Evolutionary conservation across 2,888 invertebrate genomes (phyloP).

Genomic region (Hartigia nigra): DNA sequence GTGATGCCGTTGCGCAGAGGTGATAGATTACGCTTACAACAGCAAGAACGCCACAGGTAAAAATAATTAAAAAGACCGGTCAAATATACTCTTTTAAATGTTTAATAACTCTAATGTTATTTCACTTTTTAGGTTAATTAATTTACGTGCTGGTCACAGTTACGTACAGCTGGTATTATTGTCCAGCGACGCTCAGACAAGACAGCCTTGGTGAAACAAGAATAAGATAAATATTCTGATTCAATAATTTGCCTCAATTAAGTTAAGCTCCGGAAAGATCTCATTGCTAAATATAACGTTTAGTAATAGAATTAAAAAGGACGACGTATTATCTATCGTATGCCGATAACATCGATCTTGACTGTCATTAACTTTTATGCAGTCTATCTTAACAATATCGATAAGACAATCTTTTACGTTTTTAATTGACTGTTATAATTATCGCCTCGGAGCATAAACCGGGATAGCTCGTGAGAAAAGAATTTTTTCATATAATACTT

Average conservation of each 20-base stretch:
- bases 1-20: slow-evolving; percentile 48
- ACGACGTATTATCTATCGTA: neutral
- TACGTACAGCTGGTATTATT: slow-evolving; percentile 54
- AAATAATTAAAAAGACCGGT: neutral
- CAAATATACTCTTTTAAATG: neutral
- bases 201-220: slow-evolving; percentile 13
- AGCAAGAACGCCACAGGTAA: slow-evolving; percentile 55
- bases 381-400: neutral
- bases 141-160: slow-evolving; percentile 58
- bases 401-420: neutral
- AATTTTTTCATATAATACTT: neutral
- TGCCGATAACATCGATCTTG: neutral
- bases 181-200: slow-evolving; percentile 40
- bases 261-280: neutral
- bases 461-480: neutral
- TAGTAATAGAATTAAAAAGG: neutral
- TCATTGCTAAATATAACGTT: neutral
- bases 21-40: slow-evolving; percentile 55
- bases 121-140: slow-evolving; percentile 47
- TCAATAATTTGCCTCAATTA: neutral
- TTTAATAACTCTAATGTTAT: slow-evolving; percentile 1
- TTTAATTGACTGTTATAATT: neutral
- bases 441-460: neutral
- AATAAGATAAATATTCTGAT: neutral
- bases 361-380: neutral